Conservation (phyloP, 2,113 vertebrate genomes). For the Leptobrachium leishanense region DNA sequence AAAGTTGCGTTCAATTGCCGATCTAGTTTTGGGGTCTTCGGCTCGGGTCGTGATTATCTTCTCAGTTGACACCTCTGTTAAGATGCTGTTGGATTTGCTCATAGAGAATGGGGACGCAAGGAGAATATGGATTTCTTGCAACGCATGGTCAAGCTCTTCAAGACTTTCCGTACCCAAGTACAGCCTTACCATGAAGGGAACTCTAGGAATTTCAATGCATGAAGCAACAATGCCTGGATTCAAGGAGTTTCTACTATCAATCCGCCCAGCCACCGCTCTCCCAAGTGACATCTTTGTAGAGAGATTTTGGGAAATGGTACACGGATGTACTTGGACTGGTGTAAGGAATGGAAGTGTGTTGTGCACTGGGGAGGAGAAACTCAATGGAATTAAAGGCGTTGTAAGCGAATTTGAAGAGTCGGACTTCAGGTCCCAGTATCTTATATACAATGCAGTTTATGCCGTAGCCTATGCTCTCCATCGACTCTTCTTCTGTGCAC, state of each 20-base stretch:
- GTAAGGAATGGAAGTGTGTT: neutral
- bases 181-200: slow-evolving; percentile 7
- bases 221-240: neutral
- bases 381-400: neutral
- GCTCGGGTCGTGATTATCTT: slow-evolving; percentile 28
- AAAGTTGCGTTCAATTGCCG: slow-evolving; percentile 11
- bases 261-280: neutral
- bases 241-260: neutral
- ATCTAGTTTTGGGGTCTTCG: slow-evolving; percentile 4
- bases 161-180: neutral
- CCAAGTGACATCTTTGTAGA: slow-evolving; percentile 21
- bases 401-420: neutral
- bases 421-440: slow-evolving; percentile 9
- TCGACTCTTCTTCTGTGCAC: neutral
- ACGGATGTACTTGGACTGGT: slow-evolving; percentile 1
- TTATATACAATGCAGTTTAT: slow-evolving; percentile 25
- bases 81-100: neutral
- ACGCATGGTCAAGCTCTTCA: slow-evolving; percentile 17
- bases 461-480: slow-evolving; percentile 14
- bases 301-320: neutral
- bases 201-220: slow-evolving; percentile 4
- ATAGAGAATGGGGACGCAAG: neutral
- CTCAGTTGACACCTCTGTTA: slow-evolving; percentile 8
- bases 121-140: slow-evolving; percentile 14
- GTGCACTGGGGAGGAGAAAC: slow-evolving; percentile 30